Percentiles rank a stretch among this genome's conserved stretches.
phyloP scores from a whole-genome alignment of 2,797 vertebrate genomes.

The Acanthurus leucopareius region DNA sequence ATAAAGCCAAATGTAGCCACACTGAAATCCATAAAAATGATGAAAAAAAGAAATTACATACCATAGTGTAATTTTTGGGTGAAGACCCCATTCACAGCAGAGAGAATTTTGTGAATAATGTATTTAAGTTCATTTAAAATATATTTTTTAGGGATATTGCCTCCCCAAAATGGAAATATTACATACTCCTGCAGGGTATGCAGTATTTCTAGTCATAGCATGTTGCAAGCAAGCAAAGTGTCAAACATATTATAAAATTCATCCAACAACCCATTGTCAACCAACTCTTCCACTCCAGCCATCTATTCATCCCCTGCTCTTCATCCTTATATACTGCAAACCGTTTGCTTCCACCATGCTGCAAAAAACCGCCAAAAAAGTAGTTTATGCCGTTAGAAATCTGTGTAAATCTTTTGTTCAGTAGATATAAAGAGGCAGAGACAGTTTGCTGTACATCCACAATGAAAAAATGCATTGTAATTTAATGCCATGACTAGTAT shows the following conservation, averaged over 20 bases:
- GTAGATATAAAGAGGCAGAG: constrained; percentile 12
- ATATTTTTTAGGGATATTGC: not conserved
- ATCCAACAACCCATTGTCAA: not conserved
- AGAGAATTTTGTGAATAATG: constrained; percentile 14
- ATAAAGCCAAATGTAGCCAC: constrained; percentile 35
- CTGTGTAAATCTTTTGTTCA: constrained; percentile 7
- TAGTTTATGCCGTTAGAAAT: no score
- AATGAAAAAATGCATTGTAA: not conserved
- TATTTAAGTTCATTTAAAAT: constrained; percentile 11
- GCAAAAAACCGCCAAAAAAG: not conserved
- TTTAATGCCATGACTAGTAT: not conserved
- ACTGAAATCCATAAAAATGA: constrained; percentile 46
- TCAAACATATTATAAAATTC: constrained; percentile 10
- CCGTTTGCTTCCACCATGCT: not conserved
- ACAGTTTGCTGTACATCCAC: not conserved
- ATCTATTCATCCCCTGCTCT: not conserved
- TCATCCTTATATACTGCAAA: not conserved
- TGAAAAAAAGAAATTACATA: constrained; percentile 42
- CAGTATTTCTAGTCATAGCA: not conserved
- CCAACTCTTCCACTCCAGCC: not conserved
- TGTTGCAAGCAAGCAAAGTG: constrained; percentile 6
- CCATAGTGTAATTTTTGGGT: constrained; percentile 29
- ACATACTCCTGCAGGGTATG: not conserved
- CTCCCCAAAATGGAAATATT: constrained; percentile 6
- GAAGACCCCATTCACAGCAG: constrained; percentile 18